Conservation (phyloP, 1,140 invertebrate genomes). For the Pollicipes pollicipes region DNA sequence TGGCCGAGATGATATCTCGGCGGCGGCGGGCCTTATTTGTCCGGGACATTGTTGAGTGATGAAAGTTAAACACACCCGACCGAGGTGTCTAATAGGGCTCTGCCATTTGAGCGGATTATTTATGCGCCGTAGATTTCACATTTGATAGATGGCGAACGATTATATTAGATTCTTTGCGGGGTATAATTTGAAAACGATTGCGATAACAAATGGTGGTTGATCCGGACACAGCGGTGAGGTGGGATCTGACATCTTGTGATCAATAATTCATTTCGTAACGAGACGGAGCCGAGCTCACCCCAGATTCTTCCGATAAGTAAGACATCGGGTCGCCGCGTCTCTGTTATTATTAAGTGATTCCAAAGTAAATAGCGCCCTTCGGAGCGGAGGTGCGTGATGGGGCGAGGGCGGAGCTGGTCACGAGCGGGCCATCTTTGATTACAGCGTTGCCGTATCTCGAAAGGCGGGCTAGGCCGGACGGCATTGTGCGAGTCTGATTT, state of each 20-base stretch:
- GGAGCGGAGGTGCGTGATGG: background rate
- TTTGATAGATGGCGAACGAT: background rate
- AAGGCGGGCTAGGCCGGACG: background rate
- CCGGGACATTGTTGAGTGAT: background rate
- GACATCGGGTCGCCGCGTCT: background rate
- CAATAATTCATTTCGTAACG: background rate
- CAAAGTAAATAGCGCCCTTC: background rate
- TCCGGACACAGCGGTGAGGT: background rate
- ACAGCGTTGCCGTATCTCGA: background rate
- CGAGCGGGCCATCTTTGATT: background rate
- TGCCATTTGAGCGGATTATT: background rate
- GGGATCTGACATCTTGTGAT: background rate
- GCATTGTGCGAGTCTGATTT: background rate
- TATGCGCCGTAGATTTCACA: background rate
- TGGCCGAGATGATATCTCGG: too few species aligned
- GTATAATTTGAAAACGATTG: background rate
- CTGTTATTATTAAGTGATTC: background rate
- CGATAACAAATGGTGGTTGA: background rate
- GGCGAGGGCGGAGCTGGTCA: background rate
- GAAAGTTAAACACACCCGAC: background rate
- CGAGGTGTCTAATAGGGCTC: background rate
- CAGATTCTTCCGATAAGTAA: background rate
- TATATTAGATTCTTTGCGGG: conserved; percentile 2
- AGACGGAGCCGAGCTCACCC: background rate
- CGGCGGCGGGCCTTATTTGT: background rate